These are phyloP conservation scores for Conopomorpha cramerella DNA, from an alignment of 1,140 invertebrate species.

Conservation along the genomic window DNA sequence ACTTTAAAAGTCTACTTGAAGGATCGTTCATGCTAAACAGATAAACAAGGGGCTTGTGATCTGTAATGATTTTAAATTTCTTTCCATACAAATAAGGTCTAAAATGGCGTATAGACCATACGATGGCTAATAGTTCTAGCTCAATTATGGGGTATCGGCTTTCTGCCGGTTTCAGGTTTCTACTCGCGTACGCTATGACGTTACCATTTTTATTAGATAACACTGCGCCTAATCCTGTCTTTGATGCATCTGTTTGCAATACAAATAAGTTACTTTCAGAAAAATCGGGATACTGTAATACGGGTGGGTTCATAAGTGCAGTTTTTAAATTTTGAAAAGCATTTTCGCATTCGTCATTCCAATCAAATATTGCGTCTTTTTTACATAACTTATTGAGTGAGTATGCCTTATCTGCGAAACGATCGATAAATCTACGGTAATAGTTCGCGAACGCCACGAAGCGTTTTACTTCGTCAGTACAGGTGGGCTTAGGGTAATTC, in stretches of 20 bases:
- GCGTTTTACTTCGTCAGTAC: background rate
- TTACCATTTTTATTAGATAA: background rate
- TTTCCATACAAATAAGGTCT: background rate
- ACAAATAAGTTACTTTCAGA: background rate
- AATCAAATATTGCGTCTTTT: background rate
- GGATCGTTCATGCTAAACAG: background rate
- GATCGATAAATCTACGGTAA: background rate
- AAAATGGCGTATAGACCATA: background rate
- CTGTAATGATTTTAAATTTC: background rate
- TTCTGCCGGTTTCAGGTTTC: background rate
- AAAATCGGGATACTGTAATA: background rate
- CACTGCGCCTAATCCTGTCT: background rate
- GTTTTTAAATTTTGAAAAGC: background rate
- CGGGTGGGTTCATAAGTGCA: background rate
- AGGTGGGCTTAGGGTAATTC: background rate
- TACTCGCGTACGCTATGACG: background rate
- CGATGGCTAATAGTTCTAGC: background rate
- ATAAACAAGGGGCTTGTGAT: background rate
- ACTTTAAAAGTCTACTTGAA: background rate
- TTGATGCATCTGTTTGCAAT: background rate
- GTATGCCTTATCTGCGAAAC: background rate
- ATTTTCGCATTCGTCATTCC: background rate
- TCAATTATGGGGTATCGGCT: background rate
- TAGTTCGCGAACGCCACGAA: background rate
- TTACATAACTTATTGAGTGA: background rate